These are phyloP conservation scores for Dynastes grantii DNA, from an alignment of 2,888 invertebrate genomes.

Conservation along the genomic window DNA sequence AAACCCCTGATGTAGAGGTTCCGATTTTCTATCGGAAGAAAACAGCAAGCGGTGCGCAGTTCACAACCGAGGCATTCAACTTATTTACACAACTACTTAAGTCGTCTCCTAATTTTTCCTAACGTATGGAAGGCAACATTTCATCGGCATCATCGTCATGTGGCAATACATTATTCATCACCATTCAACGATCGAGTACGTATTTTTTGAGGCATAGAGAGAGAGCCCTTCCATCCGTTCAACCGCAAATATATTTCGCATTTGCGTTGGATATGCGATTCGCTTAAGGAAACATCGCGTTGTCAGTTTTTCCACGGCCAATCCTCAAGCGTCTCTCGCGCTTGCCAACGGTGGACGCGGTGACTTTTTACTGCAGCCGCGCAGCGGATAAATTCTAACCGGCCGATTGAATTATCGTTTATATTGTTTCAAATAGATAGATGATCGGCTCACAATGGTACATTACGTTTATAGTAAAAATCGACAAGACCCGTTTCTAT, in stretches of 20 bases:
- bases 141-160: background rate
- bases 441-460: slow-evolving; percentile 21
- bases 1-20: too few species aligned
- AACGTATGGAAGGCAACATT: background rate
- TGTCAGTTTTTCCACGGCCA: slow-evolving; percentile 6
- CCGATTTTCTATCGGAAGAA: too few species aligned
- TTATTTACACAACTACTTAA: too few species aligned
- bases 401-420: slow-evolving; percentile 48
- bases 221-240: background rate
- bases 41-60: too few species aligned
- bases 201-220: slow-evolving; percentile 3
- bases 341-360: background rate
- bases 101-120: too few species aligned
- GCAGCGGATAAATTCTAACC: slow-evolving; percentile 43
- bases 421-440: slow-evolving; percentile 43
- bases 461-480: slow-evolving; percentile 22
- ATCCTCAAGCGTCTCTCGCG: background rate
- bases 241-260: slow-evolving; percentile 13
- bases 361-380: slow-evolving; percentile 23
- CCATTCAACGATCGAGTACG: background rate
- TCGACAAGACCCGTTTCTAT: too few species aligned
- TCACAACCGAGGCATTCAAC: too few species aligned
- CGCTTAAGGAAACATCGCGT: slow-evolving; percentile 21
- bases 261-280: slow-evolving; percentile 17
- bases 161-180: slow-evolving; percentile 15